Evolutionary conservation across 2,888 invertebrate species (phyloP), one percentile per base, ranked within the genome.

Genomic region (Phasia obesa): DNA sequence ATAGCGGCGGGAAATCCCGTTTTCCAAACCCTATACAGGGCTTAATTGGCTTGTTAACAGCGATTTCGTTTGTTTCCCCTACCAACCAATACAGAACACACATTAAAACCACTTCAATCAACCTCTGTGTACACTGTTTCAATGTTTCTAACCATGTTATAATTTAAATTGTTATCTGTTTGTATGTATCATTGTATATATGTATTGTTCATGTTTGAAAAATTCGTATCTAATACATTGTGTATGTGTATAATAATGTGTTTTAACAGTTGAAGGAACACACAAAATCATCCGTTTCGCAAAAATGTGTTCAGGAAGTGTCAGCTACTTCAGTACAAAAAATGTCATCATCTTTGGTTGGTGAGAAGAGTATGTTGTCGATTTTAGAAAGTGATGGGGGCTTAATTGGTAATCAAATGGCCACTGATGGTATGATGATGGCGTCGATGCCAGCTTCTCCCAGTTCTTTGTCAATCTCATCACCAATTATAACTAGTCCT

Each of bases 221-320:
- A 35, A 67, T 31, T 59, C 44, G 59, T 67, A 67, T 51, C 59
- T 76, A 76, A 60, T 67, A n/a, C 4, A 42, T 21, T 47, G 44
- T 47, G 44, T 76, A 60, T 53, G 44, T 69, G 15, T 65, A 47
- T 65, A 76, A 62, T 23, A 53, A 57, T 67, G 17, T 76, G 69
- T 76, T 76, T 76, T 69, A 62, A 69, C 69, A 76, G 44, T 65
- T 31, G 23, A 13, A 65, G 35, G 74, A 74, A 74, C 44, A 65
- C 23, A 27, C 69, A 17, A 60, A 60, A 42, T 60, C 69, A 62
- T 44, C 69, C 21, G 69, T 76, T 31, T 51, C 76, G 15, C 60
- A 67, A 51, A 76, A 76, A 53, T 44, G 31, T 53, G 69, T 76
- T 59, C 53, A 76, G 31, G 60, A 76, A 62, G 38, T 69, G 59